phyloP scores from a whole-genome alignment of 2,888 invertebrate genomes.

The Drosophila neutralis region DNA sequence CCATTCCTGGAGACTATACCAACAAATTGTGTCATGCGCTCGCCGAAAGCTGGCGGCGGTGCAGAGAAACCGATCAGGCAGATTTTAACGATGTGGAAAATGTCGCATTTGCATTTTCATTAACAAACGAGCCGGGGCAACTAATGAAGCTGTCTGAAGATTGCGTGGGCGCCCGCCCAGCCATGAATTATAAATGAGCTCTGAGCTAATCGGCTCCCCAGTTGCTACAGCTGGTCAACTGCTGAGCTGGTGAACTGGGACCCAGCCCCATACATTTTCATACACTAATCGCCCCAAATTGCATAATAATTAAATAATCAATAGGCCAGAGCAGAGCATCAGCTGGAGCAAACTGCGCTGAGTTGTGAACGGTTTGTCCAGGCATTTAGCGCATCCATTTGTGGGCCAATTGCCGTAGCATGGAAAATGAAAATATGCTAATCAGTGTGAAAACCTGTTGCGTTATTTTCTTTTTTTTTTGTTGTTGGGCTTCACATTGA shows the following conservation, averaged over 20 bases:
- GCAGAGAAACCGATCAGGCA: constrained; percentile 28
- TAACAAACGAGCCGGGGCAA: constrained; percentile 10
- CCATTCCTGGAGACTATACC: background rate
- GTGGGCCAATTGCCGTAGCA: constrained; percentile 43
- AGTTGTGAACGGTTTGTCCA: constrained; percentile 27
- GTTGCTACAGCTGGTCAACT: background rate
- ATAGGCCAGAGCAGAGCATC: background rate
- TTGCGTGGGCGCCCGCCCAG: constrained; percentile 30
- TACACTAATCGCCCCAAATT: constrained; percentile 25
- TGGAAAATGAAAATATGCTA: constrained; percentile 49
- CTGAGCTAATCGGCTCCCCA: constrained; percentile 18
- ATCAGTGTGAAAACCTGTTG: constrained; percentile 43
- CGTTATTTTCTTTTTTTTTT: constrained; percentile 7
- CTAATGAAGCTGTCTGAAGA: constrained; percentile 57
- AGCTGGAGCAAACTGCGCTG: background rate
- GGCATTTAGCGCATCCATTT: constrained; percentile 46
- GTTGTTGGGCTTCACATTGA: constrained; percentile 14
- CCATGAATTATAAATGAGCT: constrained; percentile 40
- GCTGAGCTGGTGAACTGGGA: background rate
- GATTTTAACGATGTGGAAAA: constrained; percentile 55
- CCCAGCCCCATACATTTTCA: constrained; percentile 8
- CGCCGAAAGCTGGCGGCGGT: constrained; percentile 12
- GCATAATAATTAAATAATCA: constrained; percentile 31
- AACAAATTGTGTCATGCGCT: constrained; percentile 17
- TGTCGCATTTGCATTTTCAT: constrained; percentile 59